Base-by-base conservation (phyloP, 2,797 vertebrate species). In the Distichodus sexfasciatus region DNA sequence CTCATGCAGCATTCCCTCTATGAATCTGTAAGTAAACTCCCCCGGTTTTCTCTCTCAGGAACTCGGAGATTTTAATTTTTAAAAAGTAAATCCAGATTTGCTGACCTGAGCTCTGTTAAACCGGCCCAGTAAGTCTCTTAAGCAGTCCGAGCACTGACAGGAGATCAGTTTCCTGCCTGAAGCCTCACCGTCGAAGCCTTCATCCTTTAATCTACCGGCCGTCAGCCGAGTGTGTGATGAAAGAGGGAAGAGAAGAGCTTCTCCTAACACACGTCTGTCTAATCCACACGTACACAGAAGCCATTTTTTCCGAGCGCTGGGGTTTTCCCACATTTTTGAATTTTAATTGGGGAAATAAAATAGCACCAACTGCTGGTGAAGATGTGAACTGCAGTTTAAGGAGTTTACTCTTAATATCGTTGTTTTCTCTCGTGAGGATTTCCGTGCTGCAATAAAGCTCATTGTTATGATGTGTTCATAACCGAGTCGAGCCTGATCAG, bases 331-430 rank as follows among this genome's bases (percentile, higher is more conserved):
- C n/a, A n/a, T 21, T 46, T 58, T 33, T 17, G 8, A 24, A 12
- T 23, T 48, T 47, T 23, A 44, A 15, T 2, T 59, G 68, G 65
- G 69, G n/a, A n/a, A n/a, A n/a, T n/a, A 79, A 83, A 75, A 60
- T 46, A 72, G 76, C 74, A 77, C 81, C 76, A 80, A 79, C 83
- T 80, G 80, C 76, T 84, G 85, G 82, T 66, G 53, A 41, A 47
- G 66, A 54, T 66, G 63, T 80, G 66, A 80, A 87, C 81, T 81
- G 26, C 80, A 69, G 61, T 66, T 65, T 36, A 28, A 3, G 11
- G 0, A n/a, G n/a, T n/a, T n/a, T n/a, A n/a, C n/a, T n/a, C n/a
- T n/a, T n/a, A n/a, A n/a, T n/a, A n/a, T n/a, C n/a, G n/a, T n/a
- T n/a, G n/a, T n/a, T n/a, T n/a, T n/a, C n/a, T n/a, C n/a, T n/a